Evolutionary conservation across 2,113 vertebrate species (phyloP), one percentile per base, ranked within the genome.

Genomic region (Nannobrachium achirus): DNA sequence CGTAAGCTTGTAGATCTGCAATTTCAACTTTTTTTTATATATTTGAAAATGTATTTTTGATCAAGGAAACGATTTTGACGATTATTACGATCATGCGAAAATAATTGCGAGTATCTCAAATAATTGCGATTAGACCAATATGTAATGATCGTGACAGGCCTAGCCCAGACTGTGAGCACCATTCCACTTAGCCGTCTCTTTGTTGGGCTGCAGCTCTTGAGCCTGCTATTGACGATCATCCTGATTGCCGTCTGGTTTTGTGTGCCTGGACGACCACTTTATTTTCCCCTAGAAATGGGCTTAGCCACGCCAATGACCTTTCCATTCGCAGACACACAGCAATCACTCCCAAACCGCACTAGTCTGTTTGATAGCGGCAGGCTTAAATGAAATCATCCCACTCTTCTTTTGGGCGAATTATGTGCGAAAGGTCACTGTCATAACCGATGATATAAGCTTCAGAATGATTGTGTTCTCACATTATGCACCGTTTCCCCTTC

Each of bases 341-440:
- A 84, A 78, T 84, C 82, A 70, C 81, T 88, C 79, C 82, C 71
- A 82, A 84, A 84, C 81, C 78, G 39, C 71, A 19, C 40, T 45
- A 14, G 9, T 62, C 68, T 50, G 76, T 81, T 85, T 87, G 84
- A 78, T 85, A 85, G 76, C 42, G 70, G 25, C 63, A 19, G 56
- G 53, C 56, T 71, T 87, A 84, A n/a, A 85, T 87, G 83, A 87
- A 90, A 90, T 59, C 67, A 71, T 6, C 76, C 83, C 53, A 4
- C 74, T 68, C 78, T 81, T 73, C 78, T 88, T 80, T 81, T 76
- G 71, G 56, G 80, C 83, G n/a, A 83, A 87, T 87, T 84, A 86
- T 81, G 67, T 59, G 76, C n/a, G 79, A 88, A 87, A 88, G 88
- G 86, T 90, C 86, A 87, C 58, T 14, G 68, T 64, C 83, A 86